These are phyloP conservation scores for Monopis laevigella DNA, from an alignment of 2,888 invertebrate species.

Conservation along the genomic window DNA sequence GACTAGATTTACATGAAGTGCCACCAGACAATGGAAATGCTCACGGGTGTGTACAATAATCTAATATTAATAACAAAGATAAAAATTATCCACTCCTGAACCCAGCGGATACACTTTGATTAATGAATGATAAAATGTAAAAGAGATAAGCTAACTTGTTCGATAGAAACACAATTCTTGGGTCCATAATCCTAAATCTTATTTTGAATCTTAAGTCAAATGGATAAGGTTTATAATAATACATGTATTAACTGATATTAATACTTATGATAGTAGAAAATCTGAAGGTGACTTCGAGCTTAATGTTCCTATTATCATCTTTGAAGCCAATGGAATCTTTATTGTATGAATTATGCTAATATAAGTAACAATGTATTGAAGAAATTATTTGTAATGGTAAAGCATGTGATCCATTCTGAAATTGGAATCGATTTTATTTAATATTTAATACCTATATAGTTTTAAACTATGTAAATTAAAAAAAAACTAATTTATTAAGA, in stretches of 20 bases:
- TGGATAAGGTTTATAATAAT: not conserved
- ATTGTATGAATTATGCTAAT: constrained; percentile 20
- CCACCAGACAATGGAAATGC: constrained; percentile 26
- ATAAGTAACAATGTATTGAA: constrained; percentile 4
- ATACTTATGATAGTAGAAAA: not conserved
- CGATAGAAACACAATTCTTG: not conserved
- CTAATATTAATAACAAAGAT: constrained; percentile 23
- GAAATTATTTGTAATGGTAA: no score
- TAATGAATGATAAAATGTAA: constrained; percentile 26
- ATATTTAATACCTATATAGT: no score
- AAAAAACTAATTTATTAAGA: no score
- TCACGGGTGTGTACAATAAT: constrained; percentile 20
- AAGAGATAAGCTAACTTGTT: constrained; percentile 21
- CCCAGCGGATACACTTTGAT: constrained; percentile 26
- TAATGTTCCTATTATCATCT: constrained; percentile 18
- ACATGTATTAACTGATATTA: not conserved
- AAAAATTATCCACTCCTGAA: constrained; percentile 20
- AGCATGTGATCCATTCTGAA: no score
- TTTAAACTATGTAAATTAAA: no score
- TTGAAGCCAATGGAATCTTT: constrained; percentile 16
- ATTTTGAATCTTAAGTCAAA: not conserved
- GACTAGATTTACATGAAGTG: no score
- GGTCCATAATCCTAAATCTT: not conserved
- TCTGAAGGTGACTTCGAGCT: constrained; percentile 4
- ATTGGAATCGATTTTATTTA: no score